Percentiles rank a stretch among this genome's conserved stretches.
phyloP scores from a whole-genome alignment of 2,888 invertebrate species.

The Neelides folsomi region DNA sequence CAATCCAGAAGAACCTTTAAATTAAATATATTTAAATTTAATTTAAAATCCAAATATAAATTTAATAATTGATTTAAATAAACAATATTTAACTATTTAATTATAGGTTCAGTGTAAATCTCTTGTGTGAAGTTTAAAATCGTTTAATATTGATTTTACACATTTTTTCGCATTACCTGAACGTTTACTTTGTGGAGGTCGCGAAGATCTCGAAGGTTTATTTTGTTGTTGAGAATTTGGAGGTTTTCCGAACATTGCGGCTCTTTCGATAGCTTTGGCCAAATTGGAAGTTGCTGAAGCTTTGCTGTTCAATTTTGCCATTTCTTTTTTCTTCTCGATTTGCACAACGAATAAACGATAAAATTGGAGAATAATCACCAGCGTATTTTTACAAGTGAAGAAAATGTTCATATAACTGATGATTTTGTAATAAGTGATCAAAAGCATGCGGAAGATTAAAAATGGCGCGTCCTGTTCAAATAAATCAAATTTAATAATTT shows the following conservation, averaged over 20 bases:
- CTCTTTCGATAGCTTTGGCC: conserved; percentile 28
- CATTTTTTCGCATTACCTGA: too few relatives aligned
- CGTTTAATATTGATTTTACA: too few relatives aligned
- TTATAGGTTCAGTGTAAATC: too few relatives aligned
- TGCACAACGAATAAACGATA: conserved; percentile 71
- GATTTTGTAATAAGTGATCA: conserved; percentile 74
- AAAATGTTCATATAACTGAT: conserved; percentile 92
- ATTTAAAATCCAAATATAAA: too few relatives aligned
- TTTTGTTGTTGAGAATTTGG: not conserved
- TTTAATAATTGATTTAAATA: too few relatives aligned
- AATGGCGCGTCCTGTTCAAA: conserved; percentile 59
- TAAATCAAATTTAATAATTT: not conserved
- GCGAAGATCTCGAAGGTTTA: too few relatives aligned
- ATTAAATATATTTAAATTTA: not conserved
- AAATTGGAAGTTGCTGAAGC: conserved; percentile 26
- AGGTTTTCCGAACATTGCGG: conserved; percentile 13
- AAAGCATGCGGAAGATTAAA: conserved; percentile 66
- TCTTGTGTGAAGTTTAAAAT: too few relatives aligned
- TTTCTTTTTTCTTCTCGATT: conserved; percentile 34
- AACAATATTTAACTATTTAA: too few relatives aligned
- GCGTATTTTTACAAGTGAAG: conserved; percentile 80
- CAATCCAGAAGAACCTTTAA: conserved; percentile 8
- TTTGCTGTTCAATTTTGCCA: conserved; percentile 20
- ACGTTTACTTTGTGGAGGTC: too few relatives aligned
- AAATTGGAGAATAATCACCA: conserved; percentile 75